Base-by-base conservation (phyloP, 2,797 vertebrate species). In the Crocidura indochinensis region DNA sequence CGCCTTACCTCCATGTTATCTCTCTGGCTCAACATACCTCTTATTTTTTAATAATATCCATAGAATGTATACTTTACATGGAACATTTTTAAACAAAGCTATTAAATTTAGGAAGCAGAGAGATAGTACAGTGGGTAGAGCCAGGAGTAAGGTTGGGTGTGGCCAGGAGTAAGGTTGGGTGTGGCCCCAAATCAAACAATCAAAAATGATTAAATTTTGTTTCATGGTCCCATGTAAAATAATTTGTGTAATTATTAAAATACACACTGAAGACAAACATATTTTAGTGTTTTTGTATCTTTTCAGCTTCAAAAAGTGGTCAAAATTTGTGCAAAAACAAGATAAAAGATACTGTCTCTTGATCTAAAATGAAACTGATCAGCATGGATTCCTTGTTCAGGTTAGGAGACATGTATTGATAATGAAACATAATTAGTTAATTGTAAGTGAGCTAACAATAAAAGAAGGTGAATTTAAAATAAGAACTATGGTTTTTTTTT, bases 241-340 rank as follows among this genome's bases (percentile, higher is more conserved):
- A 4, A 62, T 19, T 75, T 20, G 8, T 74, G 0, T 62, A 78
- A 88, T 74, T 88, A 38, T 74, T 75, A 86, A 92, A 86, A 91
- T 51, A 72, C 29, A 89, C 14, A 72, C 6, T 83, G n/a, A 12
- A 72, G 86, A 82, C 19, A 27, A 22, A 91, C 85, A 88, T 65
- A 79, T 76, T 88, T 95, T 15, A 71, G 76, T 67, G 49, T 77
- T 72, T 90, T 73, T 47, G 38, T 44, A 27, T 9, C 31, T 87
- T 87, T 90, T 65, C 72, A 15, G 81, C 38, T 80, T 90, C 46
- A 87, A 84, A 93, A 72, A 24, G 38, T 78, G 84, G 72, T 38
- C 2, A 1, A 53, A 44, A 68, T 92, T 56, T 77, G 49, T 77
- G 31, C 62, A 75, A 72, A 84, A 26, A 82, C 53, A 84, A 88